phyloP scores from a whole-genome alignment of 2,888 invertebrate species.

The Osedax frankpressi region DNA sequence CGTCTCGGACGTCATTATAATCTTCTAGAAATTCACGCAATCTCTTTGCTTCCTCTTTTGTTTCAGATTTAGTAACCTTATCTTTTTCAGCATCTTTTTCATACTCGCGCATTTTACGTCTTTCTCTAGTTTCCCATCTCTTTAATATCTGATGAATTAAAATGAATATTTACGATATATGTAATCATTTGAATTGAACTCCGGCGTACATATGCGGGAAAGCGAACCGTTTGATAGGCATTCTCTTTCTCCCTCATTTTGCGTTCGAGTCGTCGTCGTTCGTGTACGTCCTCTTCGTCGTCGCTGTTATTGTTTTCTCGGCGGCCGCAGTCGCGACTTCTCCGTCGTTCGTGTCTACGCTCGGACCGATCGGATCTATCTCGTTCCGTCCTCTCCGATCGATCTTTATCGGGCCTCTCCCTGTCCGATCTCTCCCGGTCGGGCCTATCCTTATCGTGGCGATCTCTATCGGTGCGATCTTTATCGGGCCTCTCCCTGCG shows the following conservation, averaged over 20 bases:
- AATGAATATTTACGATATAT: no score
- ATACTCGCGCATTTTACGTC: conserved; percentile 62
- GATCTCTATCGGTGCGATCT: conserved; percentile 30
- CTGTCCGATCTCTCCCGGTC: conserved; percentile 23
- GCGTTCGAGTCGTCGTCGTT: conserved; percentile 75
- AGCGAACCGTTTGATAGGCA: conserved; percentile 71
- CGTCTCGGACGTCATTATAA: conserved; percentile 94
- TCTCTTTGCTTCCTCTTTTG: conserved; percentile 68
- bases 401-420: conserved; percentile 34
- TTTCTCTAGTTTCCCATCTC: conserved; percentile 45
- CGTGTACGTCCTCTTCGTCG: conserved; percentile 79
- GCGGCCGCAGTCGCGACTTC: conserved; percentile 12
- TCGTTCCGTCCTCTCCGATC: conserved; percentile 23
- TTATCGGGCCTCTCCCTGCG: conserved; percentile 42
- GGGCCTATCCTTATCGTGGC: conserved; percentile 23
- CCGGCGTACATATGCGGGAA: no score
- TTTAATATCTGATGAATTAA: conserved; percentile 51
- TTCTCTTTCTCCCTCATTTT: conserved; percentile 85
- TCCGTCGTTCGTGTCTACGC: conserved; percentile 6
- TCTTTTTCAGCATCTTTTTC: conserved; percentile 76
- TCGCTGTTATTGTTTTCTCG: conserved; percentile 25
- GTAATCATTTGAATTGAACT: no score
- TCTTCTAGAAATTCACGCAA: conserved; percentile 95
- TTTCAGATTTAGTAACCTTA: conserved; percentile 68
- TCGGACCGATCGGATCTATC: conserved; percentile 14